Conservation (phyloP, 2,888 invertebrate genomes). For the Trichopoda pennipes region DNA sequence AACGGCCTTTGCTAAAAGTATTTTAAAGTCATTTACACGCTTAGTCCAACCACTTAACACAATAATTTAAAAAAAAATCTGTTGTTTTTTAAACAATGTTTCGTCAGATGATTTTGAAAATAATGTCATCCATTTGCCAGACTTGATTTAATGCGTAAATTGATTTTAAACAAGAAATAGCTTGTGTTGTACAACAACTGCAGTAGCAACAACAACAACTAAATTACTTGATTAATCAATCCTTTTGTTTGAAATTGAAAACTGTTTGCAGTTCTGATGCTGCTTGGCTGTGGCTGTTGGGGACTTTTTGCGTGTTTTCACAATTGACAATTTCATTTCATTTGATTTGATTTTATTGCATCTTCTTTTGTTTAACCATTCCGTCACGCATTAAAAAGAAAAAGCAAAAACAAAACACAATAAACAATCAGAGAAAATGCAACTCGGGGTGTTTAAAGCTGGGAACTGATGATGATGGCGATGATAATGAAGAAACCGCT, state of each 20-base stretch:
- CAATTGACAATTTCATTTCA: conserved; percentile 68
- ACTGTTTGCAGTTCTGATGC: conserved; percentile 26
- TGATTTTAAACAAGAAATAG: conserved; percentile 62
- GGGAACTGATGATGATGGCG: conserved; percentile 23
- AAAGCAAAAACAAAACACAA: conserved; percentile 1
- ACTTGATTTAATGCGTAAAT: conserved; percentile 65
- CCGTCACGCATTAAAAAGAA: conserved; percentile 62
- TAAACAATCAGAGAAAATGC: not conserved
- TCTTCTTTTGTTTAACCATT: conserved; percentile 57
- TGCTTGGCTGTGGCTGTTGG: conserved; percentile 11
- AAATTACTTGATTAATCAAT: conserved; percentile 69
- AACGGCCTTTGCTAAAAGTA: conserved; percentile 5
- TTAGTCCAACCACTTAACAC: conserved; percentile 44
- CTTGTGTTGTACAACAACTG: conserved; percentile 47
- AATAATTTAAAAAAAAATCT: conserved; percentile 39
- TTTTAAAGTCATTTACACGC: conserved; percentile 33
- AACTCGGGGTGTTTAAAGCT: conserved; percentile 15
- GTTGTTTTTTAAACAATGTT: conserved; percentile 10
- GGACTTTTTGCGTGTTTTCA: conserved; percentile 41
- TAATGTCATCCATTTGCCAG: conserved; percentile 62
- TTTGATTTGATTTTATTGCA: conserved; percentile 56
- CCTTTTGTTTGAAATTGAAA: conserved; percentile 62
- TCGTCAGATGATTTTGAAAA: conserved; percentile 45
- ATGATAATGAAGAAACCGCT: conserved; percentile 45
- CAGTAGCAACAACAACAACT: conserved; percentile 55